These are phyloP conservation scores for Thalassoma bifasciatum DNA, from an alignment of 2,113 vertebrate genomes.

Conservation along the genomic window DNA sequence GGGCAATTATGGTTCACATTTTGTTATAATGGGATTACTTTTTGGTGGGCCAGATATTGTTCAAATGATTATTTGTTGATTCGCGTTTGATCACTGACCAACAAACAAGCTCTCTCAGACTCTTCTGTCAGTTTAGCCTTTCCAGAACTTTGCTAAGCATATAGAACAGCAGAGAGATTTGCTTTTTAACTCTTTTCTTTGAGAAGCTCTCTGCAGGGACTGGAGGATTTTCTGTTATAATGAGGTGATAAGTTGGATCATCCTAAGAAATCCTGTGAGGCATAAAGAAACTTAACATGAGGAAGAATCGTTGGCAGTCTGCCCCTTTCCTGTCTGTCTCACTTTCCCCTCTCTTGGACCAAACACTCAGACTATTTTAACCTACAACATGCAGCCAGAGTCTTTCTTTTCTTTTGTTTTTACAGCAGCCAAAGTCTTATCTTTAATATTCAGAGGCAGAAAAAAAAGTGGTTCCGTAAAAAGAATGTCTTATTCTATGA, in stretches of 20 bases:
- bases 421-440: not conserved
- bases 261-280: slow-evolving; percentile 27
- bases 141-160: not conserved
- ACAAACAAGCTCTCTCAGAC: slow-evolving; percentile 19
- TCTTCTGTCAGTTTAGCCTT: slow-evolving; percentile 13
- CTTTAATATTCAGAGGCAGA: not conserved
- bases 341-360: not conserved
- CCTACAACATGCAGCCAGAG: not conserved
- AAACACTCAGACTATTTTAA: not conserved
- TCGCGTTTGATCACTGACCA: not conserved
- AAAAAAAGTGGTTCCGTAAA: not conserved
- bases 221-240: slow-evolving; percentile 35
- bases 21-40: not conserved
- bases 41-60: not conserved
- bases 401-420: not conserved
- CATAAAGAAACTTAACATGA: slow-evolving; percentile 14
- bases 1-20: not conserved
- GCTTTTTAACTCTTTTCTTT: slow-evolving; percentile 22
- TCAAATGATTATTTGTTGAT: not conserved
- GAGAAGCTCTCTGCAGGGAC: slow-evolving; percentile 33
- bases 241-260: slow-evolving; percentile 33
- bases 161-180: slow-evolving; percentile 27
- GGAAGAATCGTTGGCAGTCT: not conserved
- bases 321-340: not conserved
- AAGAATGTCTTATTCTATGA: not conserved